Percentiles rank a stretch among this genome's conserved stretches.
phyloP scores from a whole-genome alignment of 1,140 invertebrate genomes.

The Lycorma delicatula region DNA sequence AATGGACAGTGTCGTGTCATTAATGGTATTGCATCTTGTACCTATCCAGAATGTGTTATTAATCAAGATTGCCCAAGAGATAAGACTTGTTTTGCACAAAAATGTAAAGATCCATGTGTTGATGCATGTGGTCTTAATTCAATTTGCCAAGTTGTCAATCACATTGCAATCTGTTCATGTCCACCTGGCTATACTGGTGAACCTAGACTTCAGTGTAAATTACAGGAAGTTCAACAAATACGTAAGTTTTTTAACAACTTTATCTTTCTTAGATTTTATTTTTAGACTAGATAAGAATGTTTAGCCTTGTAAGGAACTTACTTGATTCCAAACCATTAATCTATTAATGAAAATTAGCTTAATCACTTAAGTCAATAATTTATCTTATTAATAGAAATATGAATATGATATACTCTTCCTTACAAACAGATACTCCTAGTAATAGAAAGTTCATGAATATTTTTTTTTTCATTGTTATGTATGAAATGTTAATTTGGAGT shows the following conservation, averaged over 20 bases:
- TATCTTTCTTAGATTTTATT: neutral
- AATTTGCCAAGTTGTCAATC: conserved; percentile 70
- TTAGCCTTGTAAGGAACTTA: no score
- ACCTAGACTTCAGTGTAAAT: conserved; percentile 60
- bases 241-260: neutral
- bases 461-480: no score
- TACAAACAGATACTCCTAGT: no score
- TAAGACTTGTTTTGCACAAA: conserved; percentile 68
- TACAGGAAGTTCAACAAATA: conserved; percentile 25
- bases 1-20: conserved; percentile 70
- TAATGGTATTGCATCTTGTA: conserved; percentile 58
- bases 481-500: no score
- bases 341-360: no score
- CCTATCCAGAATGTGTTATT: conserved; percentile 77
- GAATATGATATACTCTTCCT: no score
- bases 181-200: conserved; percentile 71
- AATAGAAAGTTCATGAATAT: no score
- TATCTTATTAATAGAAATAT: no score
- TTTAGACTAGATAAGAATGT: neutral
- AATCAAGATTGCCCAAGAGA: conserved; percentile 75
- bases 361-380: no score
- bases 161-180: conserved; percentile 70
- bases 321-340: no score
- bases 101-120: conserved; percentile 72
- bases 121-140: conserved; percentile 78